Evolutionary conservation across 2,113 vertebrate genomes (phyloP).

Genomic region (Grammomys dolichurus): DNA sequence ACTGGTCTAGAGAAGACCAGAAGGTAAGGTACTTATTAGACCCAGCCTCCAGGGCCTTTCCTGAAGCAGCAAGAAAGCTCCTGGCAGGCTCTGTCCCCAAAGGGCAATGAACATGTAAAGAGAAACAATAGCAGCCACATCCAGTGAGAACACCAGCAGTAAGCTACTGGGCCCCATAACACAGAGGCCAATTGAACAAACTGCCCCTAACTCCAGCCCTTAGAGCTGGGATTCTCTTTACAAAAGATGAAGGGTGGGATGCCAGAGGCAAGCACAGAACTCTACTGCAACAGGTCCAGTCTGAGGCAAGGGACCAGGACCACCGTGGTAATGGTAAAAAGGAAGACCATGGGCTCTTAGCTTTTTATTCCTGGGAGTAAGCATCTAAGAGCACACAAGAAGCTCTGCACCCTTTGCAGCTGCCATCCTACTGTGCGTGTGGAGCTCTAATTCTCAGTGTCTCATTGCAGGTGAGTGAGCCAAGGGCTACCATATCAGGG

Average conservation of each 20-base stretch:
- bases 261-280: not conserved
- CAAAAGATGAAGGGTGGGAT: not conserved
- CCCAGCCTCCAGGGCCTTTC: not conserved
- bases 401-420: not conserved
- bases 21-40: not conserved
- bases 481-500: not conserved
- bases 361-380: not conserved
- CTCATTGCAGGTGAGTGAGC: not conserved
- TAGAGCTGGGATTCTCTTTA: not conserved
- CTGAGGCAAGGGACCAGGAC: not conserved
- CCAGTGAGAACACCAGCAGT: not conserved
- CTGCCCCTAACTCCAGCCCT: not conserved
- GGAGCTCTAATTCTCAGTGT: no score
- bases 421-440: not conserved
- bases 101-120: no score
- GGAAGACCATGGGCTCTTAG: not conserved
- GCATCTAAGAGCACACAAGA: not conserved
- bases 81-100: not conserved
- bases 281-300: not conserved
- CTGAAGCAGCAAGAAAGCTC: not conserved
- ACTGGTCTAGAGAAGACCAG: not conserved
- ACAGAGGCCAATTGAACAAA: not conserved
- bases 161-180: not conserved
- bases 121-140: no score
- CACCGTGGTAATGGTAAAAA: not conserved